These are phyloP conservation scores for Meghimatium bilineatum DNA, from an alignment of 2,888 invertebrate species.

Conservation along the genomic window DNA sequence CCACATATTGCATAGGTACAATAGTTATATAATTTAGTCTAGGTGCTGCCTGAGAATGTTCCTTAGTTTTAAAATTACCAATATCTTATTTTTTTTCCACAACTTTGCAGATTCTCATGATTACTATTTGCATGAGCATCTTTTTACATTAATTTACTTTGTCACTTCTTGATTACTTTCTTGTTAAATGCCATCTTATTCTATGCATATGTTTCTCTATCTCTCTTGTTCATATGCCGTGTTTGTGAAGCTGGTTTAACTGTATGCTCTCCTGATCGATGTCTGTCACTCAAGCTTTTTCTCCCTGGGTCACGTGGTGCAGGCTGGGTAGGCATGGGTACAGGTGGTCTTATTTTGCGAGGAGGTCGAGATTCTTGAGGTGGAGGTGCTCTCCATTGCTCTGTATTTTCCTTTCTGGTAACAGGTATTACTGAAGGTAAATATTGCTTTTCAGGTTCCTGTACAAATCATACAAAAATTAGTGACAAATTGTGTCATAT, in stretches of 20 bases:
- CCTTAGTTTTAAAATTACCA: too few relatives aligned
- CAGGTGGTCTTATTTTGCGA: conserved; percentile 43
- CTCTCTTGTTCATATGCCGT: conserved; percentile 35
- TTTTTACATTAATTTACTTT: not conserved
- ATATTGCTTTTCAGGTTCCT: conserved; percentile 18
- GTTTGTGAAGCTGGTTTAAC: conserved; percentile 41
- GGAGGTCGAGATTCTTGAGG: conserved; percentile 48
- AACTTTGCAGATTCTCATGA: not conserved
- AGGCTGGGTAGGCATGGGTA: conserved; percentile 49
- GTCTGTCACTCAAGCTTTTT: conserved; percentile 46
- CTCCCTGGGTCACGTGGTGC: conserved; percentile 45
- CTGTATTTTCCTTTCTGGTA: not conserved
- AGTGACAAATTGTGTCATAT: not conserved
- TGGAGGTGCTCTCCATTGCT: conserved; percentile 48
- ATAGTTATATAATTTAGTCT: too few relatives aligned
- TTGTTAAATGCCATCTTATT: not conserved
- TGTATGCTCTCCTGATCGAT: conserved; percentile 46
- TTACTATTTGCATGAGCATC: not conserved
- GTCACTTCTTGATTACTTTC: not conserved
- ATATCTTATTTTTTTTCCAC: too few relatives aligned
- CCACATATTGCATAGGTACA: too few relatives aligned
- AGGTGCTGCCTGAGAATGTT: too few relatives aligned
- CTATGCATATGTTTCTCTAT: conserved; percentile 18
- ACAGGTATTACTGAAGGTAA: not conserved
- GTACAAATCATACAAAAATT: not conserved